Base-by-base conservation (phyloP, 2,113 vertebrate species). In the Alligator mississippiensis region DNA sequence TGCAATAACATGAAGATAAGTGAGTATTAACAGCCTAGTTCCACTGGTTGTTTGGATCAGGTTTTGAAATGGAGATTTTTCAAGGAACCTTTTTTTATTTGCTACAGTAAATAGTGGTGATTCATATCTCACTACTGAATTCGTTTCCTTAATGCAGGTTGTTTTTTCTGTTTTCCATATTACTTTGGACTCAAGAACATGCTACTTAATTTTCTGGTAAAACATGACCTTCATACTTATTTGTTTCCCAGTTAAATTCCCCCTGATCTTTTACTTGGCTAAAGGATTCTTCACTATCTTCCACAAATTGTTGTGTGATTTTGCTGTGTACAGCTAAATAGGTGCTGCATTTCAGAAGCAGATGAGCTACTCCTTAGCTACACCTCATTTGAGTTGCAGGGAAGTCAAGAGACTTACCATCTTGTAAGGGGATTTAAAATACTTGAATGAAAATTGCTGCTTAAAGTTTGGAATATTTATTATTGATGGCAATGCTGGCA, bases 151-250 rank as follows among this genome's bases (percentile, higher is more conserved):
- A 68, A 68, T 68, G 47, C 9, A 47, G 47, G 8, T 77, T 1
- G 4, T 87, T 93, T 90, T 21, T 60, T 88, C 34, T 47, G 3
- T 82, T 72, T 84, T 93, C 68, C 55, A 80, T 94, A 68, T 83
- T 57, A n/a, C 63, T 91, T 92, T 82, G 54, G 5, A 16, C 82
- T 80, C 66, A 66, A 82, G 85, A 92, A 90, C 94, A 94, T 95
- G 96, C 84, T 89, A 93, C 82, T 47, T 74, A 83, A 86, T 87
- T 57, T 96, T 78, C 68, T 92, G 91, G 93, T 94, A 93, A 96
- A 96, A 91, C 80, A 16, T 86, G 27, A 76, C 90, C 92, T 87
- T 76, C 72, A 81, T 96, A 91, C 94, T 96, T 95, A 90, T 91
- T 93, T 93, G 96, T 79, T 95, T 63, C 84, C 63, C 82, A 80